Evolutionary conservation across 2,113 vertebrate species (phyloP), one percentile per base, ranked within the genome.

Genomic region (Hypocryptadius cinnamomeus): DNA sequence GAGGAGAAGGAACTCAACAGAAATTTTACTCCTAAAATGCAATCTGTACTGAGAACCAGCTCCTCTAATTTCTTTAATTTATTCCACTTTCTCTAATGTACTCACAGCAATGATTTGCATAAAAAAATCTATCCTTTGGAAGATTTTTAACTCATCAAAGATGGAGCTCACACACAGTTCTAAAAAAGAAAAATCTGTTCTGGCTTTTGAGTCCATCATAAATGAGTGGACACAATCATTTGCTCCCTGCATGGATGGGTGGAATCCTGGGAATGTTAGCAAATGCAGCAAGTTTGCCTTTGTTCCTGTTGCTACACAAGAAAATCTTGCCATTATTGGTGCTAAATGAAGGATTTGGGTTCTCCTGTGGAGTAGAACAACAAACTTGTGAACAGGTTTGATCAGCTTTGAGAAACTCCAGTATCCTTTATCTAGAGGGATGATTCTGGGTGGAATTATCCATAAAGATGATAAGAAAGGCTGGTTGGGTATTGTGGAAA

Each of bases 101-200:
- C 56, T 90, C 23, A 33, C 27, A 66, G 5, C 59, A 78, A 39
- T 35, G 30, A 64, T 64, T 51, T 74, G 30, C 31, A 10, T 65
- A 44, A 56, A 27, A 20, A 39, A 21, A 28, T 47, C 28, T 57
- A 2, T 20, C 71, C 47, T 74, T 61, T 4, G 9, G 47, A 57
- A 79, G 31, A 42, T 30, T 79, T 91, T 79, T 35, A 87, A 33
- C 23, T 89, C 12, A 10, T 42, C 54, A 74, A 66, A 60, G 24
- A 60, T 40, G 57, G 31, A 77, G 60, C 45, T 85, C 37, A 45
- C 25, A 31, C 14, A 37, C 3, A 59, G 3, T 40, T 89, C 48
- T 40, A 9, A 42, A 35, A 57, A 57, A 17, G 3, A 22, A 25
- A 88, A 40, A 12, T 47, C 15, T 44, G 0, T 56, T 0, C 47